Evolutionary conservation across 1,140 invertebrate species (phyloP), one percentile per base, ranked within the genome.

Genomic region (Leptopilina boulardi): DNA sequence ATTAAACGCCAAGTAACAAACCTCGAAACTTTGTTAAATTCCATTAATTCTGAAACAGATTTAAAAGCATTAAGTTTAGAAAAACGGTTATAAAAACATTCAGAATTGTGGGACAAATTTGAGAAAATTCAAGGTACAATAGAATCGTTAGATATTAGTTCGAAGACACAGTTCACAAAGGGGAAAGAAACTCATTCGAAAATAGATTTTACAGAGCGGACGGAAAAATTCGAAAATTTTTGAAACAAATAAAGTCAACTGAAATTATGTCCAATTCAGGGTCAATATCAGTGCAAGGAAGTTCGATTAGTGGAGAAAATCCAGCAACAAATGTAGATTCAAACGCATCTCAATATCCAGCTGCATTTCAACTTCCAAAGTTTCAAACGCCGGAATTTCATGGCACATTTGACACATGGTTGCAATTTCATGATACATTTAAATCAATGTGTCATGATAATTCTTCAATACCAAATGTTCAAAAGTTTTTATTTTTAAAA

Each of bases 401-500:
- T 15, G 56, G 56, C 10, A 59, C 56, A 2, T 59, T 26, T 26
- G 56, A 59, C 23, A 59, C 56, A 15, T 59, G 23, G 56, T 26
- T 59, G 10, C 21, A 59, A 26, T 59, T 59, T 59, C 56, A 59
- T 13, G 56, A 59, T 21, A 26, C 23, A 3, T 59, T 59, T 26
- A 59, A 66, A 66, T 66, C 56, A 26, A 66, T 66, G 56, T 66
- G 23, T 30, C 56, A 66, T 26, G 56, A 66, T 6, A 66, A 66
- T 66, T 3, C 21, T 9, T 23, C 21, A 15, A 66, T 66, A 26
- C 3, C 11, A 4, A 15, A 15, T 2, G 26, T 66, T 3, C 23
- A 66, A 23, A 66, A 66, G 3, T 66, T 66, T 6, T 47, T 47
- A 47, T 26, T 26, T 11, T 26, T 66, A 13, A 66, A 66, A 30